Conservation (phyloP, 2,797 vertebrate genomes). For the Amazona finschi region DNA sequence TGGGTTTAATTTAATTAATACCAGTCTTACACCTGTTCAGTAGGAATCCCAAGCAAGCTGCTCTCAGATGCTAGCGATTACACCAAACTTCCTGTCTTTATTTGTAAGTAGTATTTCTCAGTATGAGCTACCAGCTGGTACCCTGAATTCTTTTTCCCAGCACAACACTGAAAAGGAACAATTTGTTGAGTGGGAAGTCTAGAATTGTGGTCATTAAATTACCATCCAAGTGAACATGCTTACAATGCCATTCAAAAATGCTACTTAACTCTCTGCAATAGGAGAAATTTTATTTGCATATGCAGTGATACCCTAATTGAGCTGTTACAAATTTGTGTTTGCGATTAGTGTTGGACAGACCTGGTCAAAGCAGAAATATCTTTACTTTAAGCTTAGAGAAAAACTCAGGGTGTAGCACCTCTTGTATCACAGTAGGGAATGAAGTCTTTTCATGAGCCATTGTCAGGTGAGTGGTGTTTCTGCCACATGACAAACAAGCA, state of each 20-base stretch:
- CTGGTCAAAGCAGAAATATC: neutral
- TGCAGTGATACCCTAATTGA: neutral
- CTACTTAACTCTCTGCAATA: conserved; percentile 27
- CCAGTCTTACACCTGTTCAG: conserved; percentile 60
- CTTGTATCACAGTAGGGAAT: conserved; percentile 31
- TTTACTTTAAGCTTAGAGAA: conserved; percentile 36
- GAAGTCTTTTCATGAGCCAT: conserved; percentile 20
- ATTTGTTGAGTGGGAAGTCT: conserved; percentile 64
- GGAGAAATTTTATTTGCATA: neutral
- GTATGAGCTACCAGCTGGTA: conserved; percentile 58
- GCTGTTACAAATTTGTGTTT: neutral
- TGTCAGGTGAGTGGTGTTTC: conserved; percentile 36
- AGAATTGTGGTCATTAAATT: conserved; percentile 58
- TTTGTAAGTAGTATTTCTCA: conserved; percentile 22
- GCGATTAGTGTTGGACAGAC: neutral
- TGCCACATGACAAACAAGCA: conserved; percentile 37
- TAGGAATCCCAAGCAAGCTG: conserved; percentile 48
- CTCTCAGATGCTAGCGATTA: conserved; percentile 35
- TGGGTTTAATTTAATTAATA: conserved; percentile 71
- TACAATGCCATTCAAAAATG: conserved; percentile 45
- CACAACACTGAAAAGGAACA: conserved; percentile 54
- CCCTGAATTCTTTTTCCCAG: conserved; percentile 17
- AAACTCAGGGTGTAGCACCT: neutral
- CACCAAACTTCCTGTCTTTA: conserved; percentile 47
- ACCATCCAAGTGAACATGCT: conserved; percentile 53